Base-by-base conservation (phyloP, 1,140 invertebrate genomes). In the Dolichoris vasculosae region DNA sequence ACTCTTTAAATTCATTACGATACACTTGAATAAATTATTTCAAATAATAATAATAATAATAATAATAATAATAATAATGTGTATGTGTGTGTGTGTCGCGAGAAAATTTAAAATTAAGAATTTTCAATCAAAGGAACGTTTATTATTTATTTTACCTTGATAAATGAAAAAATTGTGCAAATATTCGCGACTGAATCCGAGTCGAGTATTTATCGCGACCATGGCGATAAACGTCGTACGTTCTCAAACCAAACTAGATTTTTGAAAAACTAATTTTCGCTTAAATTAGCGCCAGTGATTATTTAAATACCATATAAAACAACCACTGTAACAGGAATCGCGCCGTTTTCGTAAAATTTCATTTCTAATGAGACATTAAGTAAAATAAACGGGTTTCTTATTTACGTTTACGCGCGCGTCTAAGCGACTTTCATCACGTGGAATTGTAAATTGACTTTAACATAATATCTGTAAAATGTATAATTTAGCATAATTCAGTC, bases 391-490 rank as follows among this genome's bases (percentile, higher is more conserved):
- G 46, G 32, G 46, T 59, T 63, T n/a, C 55, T 35, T 59, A 43
- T 13, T 69, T 69, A 64, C n/a, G 30, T 20, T 40, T 48, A n/a
- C 35, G 26, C 67, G 43, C 30, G 7, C 23, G 23, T 11, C 6
- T 81, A 69, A 55, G 26, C 26, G 82, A 73, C 9, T 82, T 82
- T 82, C 69, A 73, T 40, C 81, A 78, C 55, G 43, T 78, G 9
- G n/a, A 84, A 84, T 51, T 78, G 59, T 84, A 78, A 84, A 84
- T 64, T 59, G 59, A n/a, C n/a, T 51, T 64, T 51, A 78, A 46
- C 71, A 30, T 83, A 76, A 83, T 83, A 76, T 76, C 71, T 59
- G 48, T 46, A 75, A 83, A 83, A 76, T 55, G 35, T 64, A 64
- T 76, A 76, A 83, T 76, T 63, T 32, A 83, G 55, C 48, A 76